Conservation (phyloP, 2,888 invertebrate genomes). For the Thecocarcelia acutangulata region DNA sequence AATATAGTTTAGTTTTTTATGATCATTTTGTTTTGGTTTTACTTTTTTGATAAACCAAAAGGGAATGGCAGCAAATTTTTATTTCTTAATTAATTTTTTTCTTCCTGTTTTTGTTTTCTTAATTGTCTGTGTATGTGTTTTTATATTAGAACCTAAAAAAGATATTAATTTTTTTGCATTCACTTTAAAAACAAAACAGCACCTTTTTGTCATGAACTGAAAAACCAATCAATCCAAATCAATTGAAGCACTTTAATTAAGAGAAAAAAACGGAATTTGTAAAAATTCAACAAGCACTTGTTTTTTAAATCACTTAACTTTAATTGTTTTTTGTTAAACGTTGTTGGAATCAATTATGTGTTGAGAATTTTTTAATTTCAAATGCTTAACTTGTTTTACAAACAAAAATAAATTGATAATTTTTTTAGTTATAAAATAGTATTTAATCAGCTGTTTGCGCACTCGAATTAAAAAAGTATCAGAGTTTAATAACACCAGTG, state of each 20-base stretch:
- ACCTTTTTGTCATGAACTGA: slow-evolving; percentile 31
- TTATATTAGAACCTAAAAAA: slow-evolving; percentile 20
- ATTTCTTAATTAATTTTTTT: neutral
- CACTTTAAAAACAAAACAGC: slow-evolving; percentile 46
- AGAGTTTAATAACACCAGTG: no score
- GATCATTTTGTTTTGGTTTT: neutral
- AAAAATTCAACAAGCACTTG: slow-evolving; percentile 31
- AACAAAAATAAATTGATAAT: no score
- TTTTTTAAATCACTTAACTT: slow-evolving; percentile 30
- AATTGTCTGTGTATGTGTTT: slow-evolving; percentile 21
- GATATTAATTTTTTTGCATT: slow-evolving; percentile 37
- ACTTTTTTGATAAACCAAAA: neutral
- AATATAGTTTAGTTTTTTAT: neutral
- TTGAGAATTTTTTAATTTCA: neutral
- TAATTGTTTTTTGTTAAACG: neutral
- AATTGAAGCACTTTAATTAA: slow-evolving; percentile 37
- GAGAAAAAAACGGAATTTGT: neutral
- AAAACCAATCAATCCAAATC: slow-evolving; percentile 14
- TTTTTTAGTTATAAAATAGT: no score
- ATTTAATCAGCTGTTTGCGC: no score
- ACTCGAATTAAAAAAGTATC: no score
- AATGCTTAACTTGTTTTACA: neutral
- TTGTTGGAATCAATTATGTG: no score
- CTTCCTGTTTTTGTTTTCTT: neutral
- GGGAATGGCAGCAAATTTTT: slow-evolving; percentile 52